phyloP scores from a whole-genome alignment of 2,888 invertebrate species.

The Watsonalla cultraria region DNA sequence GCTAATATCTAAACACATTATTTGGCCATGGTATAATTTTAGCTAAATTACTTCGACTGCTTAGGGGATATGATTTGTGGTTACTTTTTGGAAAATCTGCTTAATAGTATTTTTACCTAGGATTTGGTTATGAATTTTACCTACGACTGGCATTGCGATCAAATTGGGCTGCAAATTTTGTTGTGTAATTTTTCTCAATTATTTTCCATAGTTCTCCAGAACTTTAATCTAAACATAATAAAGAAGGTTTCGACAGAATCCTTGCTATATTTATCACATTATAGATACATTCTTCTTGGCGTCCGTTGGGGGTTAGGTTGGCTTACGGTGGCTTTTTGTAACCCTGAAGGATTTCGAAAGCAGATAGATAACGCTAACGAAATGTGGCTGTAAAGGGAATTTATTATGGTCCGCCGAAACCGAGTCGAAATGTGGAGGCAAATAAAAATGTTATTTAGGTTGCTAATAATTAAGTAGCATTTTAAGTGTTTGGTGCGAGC shows the following conservation, averaged over 20 bases:
- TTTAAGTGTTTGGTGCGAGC: not conserved
- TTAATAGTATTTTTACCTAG: too few species aligned
- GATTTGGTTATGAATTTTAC: too few species aligned
- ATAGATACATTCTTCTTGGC: slow-evolving; percentile 19
- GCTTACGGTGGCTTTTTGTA: slow-evolving; percentile 19
- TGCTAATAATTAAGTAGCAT: not conserved
- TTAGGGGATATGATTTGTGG: too few species aligned
- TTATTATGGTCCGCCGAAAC: slow-evolving; percentile 12
- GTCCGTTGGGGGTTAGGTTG: slow-evolving; percentile 17
- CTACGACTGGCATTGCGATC: too few species aligned
- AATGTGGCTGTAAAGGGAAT: slow-evolving; percentile 15
- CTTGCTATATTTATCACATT: slow-evolving; percentile 16
- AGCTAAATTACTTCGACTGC: too few species aligned
- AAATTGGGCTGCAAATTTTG: too few species aligned
- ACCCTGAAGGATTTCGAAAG: slow-evolving; percentile 20
- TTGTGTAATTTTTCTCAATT: too few species aligned
- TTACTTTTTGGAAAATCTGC: too few species aligned
- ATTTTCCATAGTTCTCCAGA: too few species aligned
- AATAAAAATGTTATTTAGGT: not conserved
- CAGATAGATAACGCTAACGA: slow-evolving; percentile 13
- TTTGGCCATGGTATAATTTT: too few species aligned
- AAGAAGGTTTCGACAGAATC: slow-evolving; percentile 3
- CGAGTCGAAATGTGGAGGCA: slow-evolving; percentile 1
- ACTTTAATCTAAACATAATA: not conserved
- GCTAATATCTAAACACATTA: too few species aligned